Evolutionary conservation across 2,797 vertebrate genomes (phyloP), one percentile per base, ranked within the genome.

Genomic region (Botia almorhae): DNA sequence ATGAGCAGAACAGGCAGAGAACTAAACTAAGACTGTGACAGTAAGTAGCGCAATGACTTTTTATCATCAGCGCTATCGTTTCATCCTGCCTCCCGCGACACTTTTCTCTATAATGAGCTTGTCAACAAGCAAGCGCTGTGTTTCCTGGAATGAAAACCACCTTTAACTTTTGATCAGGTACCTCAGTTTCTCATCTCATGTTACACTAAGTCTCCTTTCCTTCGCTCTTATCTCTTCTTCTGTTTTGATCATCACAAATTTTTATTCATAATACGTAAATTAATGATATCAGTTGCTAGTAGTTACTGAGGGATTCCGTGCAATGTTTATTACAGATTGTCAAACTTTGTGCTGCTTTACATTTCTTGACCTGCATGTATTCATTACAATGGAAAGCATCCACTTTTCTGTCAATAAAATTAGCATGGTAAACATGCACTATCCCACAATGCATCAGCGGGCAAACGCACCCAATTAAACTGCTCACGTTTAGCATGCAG

Each of bases 71-170:
- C 17, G 29, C 7, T 70, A 36, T 72, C 21, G 39, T 71, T 84
- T 81, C 63, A 72, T 67, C 33, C 63, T 61, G 16, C 53, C 69
- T 81, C 76, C 70, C 80, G 73, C 48, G 11, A 53, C 72, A 64
- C 33, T 61, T 76, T 88, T 90, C 88, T 90, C 81, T 85, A 87
- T 92, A 92, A 93, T 90, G 90, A 93, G 90, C 88, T 88, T 90
- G 89, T 92, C 87, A 88, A 90, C 88, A 88, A 83, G 83, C 90
- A 85, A 93, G 88, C 92, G 91, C 90, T 91, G 88, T 88, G 88
- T 89, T 92, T 91, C 87, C 88, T 87, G 84, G 86, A 92, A 93
- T 91, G 91, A 93, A 92, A 93, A 92, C 86, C 89, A 90, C 86
- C 88, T 91, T 90, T 90, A 85, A 83, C 86, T 91, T 92, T 93